Conservation (phyloP, 2,113 vertebrate species). For the Phodopus roborovskii region DNA sequence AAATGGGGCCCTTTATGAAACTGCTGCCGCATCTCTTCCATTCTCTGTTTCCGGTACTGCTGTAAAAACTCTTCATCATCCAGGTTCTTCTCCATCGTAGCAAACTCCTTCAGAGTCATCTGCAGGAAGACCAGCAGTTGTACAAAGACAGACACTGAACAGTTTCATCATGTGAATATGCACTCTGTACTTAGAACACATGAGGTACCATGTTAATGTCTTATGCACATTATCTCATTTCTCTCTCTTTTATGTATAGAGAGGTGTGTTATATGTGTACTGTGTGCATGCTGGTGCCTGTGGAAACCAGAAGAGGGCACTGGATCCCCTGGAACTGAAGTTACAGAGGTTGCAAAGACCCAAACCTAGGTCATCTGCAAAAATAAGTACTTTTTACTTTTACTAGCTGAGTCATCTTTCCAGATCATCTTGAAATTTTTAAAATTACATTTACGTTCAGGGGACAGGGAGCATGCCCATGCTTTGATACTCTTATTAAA, state of each 20-base stretch:
- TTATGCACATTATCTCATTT: rapidly evolving
- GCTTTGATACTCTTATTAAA: not conserved
- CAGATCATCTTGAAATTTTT: not conserved
- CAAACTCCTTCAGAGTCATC: slow-evolving; percentile 95
- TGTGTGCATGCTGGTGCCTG: not conserved
- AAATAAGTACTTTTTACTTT: not conserved
- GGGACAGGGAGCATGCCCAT: not conserved
- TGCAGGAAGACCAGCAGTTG: slow-evolving; percentile 70
- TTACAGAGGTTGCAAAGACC: not conserved
- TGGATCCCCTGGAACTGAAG: not conserved
- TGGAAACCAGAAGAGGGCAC: not conserved
- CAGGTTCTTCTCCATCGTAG: slow-evolving; percentile 88
- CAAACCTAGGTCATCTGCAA: not conserved
- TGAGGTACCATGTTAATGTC: not conserved
- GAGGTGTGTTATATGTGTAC: not conserved
- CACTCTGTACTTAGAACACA: not conserved
- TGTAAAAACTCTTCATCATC: slow-evolving; percentile 96
- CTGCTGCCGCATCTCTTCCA: slow-evolving; percentile 96
- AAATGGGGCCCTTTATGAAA: slow-evolving; percentile 93
- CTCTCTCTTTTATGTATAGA: not conserved
- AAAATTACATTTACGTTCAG: not conserved
- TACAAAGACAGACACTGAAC: not conserved
- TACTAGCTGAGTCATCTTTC: not conserved
- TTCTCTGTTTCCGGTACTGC: slow-evolving; percentile 97
- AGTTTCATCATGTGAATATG: not conserved